These are phyloP conservation scores for Brachylomia viminalis DNA, from an alignment of 2,888 invertebrate species.

Conservation along the genomic window DNA sequence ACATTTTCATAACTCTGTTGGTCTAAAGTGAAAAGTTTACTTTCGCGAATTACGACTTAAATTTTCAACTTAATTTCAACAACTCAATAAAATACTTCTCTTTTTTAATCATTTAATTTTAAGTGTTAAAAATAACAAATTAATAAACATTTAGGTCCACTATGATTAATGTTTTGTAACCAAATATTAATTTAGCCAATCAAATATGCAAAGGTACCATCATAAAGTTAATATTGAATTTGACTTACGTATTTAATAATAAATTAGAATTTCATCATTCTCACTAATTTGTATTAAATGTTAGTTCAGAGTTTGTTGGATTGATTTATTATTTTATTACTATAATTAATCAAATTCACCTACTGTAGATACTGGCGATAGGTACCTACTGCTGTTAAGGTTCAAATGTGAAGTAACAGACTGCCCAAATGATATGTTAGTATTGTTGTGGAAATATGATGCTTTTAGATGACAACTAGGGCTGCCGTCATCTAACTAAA, in stretches of 20 bases:
- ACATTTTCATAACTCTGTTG: too few relatives aligned
- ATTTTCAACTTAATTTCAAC: too few relatives aligned
- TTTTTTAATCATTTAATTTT: constrained; percentile 29
- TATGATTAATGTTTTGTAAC: constrained; percentile 44
- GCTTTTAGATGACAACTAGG: background rate
- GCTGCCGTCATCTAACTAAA: too few relatives aligned
- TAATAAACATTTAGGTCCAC: constrained; percentile 34
- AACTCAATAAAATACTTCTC: constrained; percentile 40
- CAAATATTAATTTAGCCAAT: constrained; percentile 61
- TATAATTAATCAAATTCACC: background rate
- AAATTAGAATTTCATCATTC: constrained; percentile 38
- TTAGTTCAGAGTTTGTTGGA: constrained; percentile 14
- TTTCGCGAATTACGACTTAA: too few relatives aligned
- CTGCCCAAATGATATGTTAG: background rate
- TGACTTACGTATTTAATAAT: constrained; percentile 14
- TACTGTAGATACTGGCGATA: background rate
- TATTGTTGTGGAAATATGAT: background rate
- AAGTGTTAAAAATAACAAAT: constrained; percentile 40
- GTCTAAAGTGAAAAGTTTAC: too few relatives aligned
- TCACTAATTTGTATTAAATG: constrained; percentile 22
- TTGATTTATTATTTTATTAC: constrained; percentile 47
- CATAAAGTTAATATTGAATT: constrained; percentile 42
- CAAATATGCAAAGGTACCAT: constrained; percentile 54
- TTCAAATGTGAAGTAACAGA: background rate
- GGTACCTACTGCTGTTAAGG: background rate